Base-by-base conservation (phyloP, 2,888 invertebrate genomes). In the Ferrisia virgata region DNA sequence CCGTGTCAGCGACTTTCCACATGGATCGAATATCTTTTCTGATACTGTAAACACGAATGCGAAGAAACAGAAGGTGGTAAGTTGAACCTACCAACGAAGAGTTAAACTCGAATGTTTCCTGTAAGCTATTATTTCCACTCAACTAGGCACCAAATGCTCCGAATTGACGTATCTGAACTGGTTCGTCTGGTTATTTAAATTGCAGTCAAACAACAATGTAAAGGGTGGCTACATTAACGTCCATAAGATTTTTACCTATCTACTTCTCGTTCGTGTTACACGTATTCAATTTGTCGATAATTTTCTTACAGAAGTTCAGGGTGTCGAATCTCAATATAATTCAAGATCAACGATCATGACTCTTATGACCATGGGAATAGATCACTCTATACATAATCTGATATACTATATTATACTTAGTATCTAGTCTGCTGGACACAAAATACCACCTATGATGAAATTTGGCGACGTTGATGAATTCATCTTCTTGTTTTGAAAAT, bases 111-210 rank as follows among this genome's bases (percentile, higher is more conserved):
- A 76, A 83, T 83, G 76, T 83, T 83, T 83, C 83, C 83, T 72
- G 83, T 83, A 83, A 83, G 72, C 31, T 31, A 40, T 83, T 83
- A 83, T 11, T 83, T 76, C 72, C 83, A 72, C 83, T 83, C 83
- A 83, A 83, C 83, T 83, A 72, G 69, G 83, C 83, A 83, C 76
- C 83, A 83, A 83, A 83, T 83, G 83, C 76, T 83, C 43, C 47
- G 83, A 40, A 83, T 76, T 83, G 47, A 83, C 83, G 43, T 76
- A 83, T 64, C 72, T 76, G 72, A 83, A 83, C 83, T 83, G 76
- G 83, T 72, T 76, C 72, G 33, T 76, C 83, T 39, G 69, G 83
- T 83, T 83, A 43, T 69, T 39, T 83, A 25, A 47, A 58, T 81
- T 81, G 81, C 47, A 81, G 53, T 47, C 36, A 36, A 81, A 58